Conservation (phyloP, 2,888 invertebrate species). For the Apamea sordens region DNA sequence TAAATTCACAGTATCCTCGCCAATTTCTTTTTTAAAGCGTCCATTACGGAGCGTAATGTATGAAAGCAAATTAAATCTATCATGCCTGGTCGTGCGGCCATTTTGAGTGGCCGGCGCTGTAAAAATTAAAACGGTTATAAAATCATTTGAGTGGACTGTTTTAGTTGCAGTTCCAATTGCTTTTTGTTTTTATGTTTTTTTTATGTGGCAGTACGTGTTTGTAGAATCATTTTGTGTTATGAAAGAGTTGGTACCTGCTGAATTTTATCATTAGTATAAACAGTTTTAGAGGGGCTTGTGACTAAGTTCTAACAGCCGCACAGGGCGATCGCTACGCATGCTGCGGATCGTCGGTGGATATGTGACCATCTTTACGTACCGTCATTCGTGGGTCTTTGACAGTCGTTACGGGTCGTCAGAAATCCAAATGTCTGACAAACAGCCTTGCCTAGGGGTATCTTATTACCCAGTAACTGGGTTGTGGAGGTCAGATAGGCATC, state of each 20-base stretch:
- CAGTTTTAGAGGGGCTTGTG: neutral
- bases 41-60: constrained; percentile 31
- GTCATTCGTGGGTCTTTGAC: neutral
- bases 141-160: constrained; percentile 52
- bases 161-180: constrained; percentile 47
- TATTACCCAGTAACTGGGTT: neutral
- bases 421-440: neutral
- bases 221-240: neutral
- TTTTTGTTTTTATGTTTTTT: constrained; percentile 16
- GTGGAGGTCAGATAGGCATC: neutral
- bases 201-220: constrained; percentile 4
- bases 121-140: constrained; percentile 53
- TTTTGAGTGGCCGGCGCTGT: constrained; percentile 22
- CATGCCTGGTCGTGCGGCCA: constrained; percentile 21
- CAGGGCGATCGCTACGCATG: neutral
- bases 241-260: neutral
- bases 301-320: neutral
- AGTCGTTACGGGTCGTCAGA: neutral
- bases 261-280: neutral
- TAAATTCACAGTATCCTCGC: constrained; percentile 4
- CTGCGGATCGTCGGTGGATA: neutral
- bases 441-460: neutral
- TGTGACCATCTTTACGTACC: neutral
- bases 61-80: constrained; percentile 52
- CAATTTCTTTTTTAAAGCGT: constrained; percentile 28